phyloP scores from a whole-genome alignment of 2,113 vertebrate species.

The Pterophyllum scalare region DNA sequence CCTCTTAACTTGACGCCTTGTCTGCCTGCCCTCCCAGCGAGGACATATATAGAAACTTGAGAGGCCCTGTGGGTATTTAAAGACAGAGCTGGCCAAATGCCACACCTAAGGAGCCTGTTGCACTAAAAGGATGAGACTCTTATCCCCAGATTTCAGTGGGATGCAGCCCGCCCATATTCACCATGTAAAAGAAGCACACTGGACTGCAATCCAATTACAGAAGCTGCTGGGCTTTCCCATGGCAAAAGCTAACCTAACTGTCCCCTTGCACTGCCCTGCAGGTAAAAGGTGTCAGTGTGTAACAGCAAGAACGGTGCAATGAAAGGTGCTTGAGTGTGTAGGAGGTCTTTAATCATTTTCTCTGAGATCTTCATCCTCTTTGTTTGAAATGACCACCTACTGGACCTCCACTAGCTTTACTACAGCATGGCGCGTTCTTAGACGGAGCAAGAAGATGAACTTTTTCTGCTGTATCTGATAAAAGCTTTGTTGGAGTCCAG shows the following conservation, averaged over 20 bases:
- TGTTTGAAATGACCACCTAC: neutral
- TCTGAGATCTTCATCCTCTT: neutral
- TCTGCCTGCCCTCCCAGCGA: neutral
- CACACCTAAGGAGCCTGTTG: slow-evolving; percentile 45
- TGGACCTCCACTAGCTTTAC: neutral
- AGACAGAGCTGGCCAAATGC: slow-evolving; percentile 52
- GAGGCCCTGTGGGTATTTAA: slow-evolving; percentile 51
- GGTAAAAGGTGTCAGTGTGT: slow-evolving; percentile 27
- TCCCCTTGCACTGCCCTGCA: neutral
- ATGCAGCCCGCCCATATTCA: slow-evolving; percentile 17
- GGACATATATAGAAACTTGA: slow-evolving; percentile 24
- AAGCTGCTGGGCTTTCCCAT: slow-evolving; percentile 33
- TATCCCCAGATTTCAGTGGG: slow-evolving; percentile 60
- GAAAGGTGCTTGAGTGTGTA: neutral
- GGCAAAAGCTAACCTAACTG: slow-evolving; percentile 1
- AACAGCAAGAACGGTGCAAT: slow-evolving; percentile 15
- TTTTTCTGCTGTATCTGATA: neutral
- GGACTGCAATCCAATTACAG: slow-evolving; percentile 66
- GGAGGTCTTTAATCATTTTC: neutral
- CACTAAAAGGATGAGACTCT: slow-evolving; percentile 67
- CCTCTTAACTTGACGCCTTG: neutral
- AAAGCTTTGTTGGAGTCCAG: no score
- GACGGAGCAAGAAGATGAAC: neutral
- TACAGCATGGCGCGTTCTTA: neutral
- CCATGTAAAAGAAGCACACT: slow-evolving; percentile 33